Percentiles rank a stretch among this genome's conserved stretches.
phyloP scores from a whole-genome alignment of 2,113 vertebrate genomes.

The Hyaena hyaena region DNA sequence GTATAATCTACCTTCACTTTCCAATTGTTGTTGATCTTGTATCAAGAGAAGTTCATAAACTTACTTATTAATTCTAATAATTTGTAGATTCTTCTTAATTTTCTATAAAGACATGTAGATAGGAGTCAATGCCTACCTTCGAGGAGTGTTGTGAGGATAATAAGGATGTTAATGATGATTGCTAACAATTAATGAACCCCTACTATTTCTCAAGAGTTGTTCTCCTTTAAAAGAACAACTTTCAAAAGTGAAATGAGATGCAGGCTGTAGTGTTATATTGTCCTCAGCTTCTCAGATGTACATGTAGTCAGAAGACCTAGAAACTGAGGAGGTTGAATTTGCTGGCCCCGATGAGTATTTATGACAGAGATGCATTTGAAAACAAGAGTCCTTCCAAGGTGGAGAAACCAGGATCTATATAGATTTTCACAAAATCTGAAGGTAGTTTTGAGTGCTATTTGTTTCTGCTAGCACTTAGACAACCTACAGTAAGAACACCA shows the following conservation, averaged over 20 bases:
- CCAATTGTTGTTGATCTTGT: neutral
- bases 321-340: slow-evolving; percentile 95
- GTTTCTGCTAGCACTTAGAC: slow-evolving; percentile 91
- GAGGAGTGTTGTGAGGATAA: neutral
- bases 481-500: slow-evolving; percentile 92
- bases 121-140: neutral
- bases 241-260: neutral
- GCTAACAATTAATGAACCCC: neutral
- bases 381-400: slow-evolving; percentile 88
- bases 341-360: slow-evolving; percentile 96
- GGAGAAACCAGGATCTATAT: slow-evolving; percentile 93
- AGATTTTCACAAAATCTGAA: slow-evolving; percentile 92
- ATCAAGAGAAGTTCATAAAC: neutral
- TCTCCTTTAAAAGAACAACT: neutral
- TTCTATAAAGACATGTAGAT: neutral
- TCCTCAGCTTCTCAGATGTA: slow-evolving; percentile 83
- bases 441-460: slow-evolving; percentile 90
- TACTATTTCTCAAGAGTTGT: neutral
- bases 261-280: neutral
- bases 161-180: neutral
- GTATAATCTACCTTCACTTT: neutral
- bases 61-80: neutral
- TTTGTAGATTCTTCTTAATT: neutral
- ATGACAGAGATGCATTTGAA: slow-evolving; percentile 94
- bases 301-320: slow-evolving; percentile 94